These are phyloP conservation scores for Drosophila cyrtoloma DNA, from an alignment of 2,888 invertebrate genomes.

Conservation along the genomic window DNA sequence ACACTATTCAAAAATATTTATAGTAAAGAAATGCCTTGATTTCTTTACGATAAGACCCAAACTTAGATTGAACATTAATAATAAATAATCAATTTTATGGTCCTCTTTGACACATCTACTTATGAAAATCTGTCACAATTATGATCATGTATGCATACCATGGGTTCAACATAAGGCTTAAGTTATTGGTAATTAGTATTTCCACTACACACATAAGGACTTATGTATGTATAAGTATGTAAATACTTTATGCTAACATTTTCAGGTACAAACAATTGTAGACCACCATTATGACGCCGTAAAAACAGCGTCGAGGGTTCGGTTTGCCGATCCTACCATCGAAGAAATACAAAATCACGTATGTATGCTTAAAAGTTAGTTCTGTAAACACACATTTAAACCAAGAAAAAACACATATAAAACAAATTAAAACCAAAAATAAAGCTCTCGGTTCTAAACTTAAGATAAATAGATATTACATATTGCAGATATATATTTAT, in stretches of 20 bases:
- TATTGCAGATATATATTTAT: slow-evolving; percentile 1
- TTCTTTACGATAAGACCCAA: background rate
- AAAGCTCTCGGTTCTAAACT: slow-evolving; percentile 7
- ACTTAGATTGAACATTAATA: background rate
- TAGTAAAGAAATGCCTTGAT: background rate
- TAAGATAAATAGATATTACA: slow-evolving; percentile 11
- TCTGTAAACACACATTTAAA: slow-evolving; percentile 14
- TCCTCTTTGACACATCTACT: background rate
- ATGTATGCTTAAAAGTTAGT: slow-evolving; percentile 50
- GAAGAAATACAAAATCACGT: slow-evolving; percentile 73
- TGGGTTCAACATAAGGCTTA: slow-evolving; percentile 6
- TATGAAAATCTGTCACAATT: background rate
- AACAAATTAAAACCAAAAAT: slow-evolving; percentile 2
- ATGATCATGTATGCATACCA: background rate
- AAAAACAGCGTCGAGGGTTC: slow-evolving; percentile 93
- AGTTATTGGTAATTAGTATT: slow-evolving; percentile 12
- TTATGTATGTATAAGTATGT: slow-evolving; percentile 34
- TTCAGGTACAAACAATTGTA: slow-evolving; percentile 96
- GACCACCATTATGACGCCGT: slow-evolving; percentile 94
- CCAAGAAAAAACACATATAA: slow-evolving; percentile 4
- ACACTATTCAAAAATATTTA: background rate
- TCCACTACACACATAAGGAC: slow-evolving; percentile 10
- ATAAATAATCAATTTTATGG: background rate
- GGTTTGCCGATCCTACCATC: slow-evolving; percentile 90
- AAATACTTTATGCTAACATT: slow-evolving; percentile 71